Percentiles rank a stretch among this genome's conserved stretches.
Evolutionary conservation across 2,888 invertebrate genomes (phyloP).

Genomic region (Ceriagrion tenellum): DNA sequence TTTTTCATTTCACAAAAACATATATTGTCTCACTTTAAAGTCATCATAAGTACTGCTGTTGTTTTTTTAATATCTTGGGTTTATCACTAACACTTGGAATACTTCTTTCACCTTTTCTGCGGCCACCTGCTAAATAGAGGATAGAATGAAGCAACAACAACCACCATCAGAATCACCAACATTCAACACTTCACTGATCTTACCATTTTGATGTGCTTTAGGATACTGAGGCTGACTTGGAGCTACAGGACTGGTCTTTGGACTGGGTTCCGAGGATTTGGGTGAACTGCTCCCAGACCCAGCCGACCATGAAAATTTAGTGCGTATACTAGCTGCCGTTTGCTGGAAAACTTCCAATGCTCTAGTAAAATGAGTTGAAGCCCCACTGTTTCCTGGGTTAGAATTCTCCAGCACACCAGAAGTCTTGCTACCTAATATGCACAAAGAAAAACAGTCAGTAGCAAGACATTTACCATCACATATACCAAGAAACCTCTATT

Average conservation of each 20-base stretch:
- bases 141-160: background rate
- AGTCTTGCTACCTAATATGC: background rate
- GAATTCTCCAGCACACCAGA: background rate
- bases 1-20: background rate
- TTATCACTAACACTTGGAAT: background rate
- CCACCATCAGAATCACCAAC: background rate
- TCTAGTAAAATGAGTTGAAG: constrained; percentile 52
- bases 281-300: background rate
- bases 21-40: background rate
- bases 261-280: background rate
- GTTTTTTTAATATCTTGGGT: constrained; percentile 34
- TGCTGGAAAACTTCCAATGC: constrained; percentile 58
- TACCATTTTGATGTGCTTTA: constrained; percentile 42
- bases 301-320: constrained; percentile 63
- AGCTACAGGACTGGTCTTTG: background rate
- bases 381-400: constrained; percentile 26
- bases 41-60: constrained; percentile 54
- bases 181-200: background rate
- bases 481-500: too few relatives aligned
- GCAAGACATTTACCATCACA: too few relatives aligned
- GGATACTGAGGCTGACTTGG: constrained; percentile 3
- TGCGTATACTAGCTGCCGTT: constrained; percentile 53
- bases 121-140: background rate
- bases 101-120: constrained; percentile 28
- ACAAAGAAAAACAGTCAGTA: background rate